Percentiles rank a stretch among this genome's conserved stretches.
Evolutionary conservation across 92 coral and sea anemone genomes (phyloP).

Genomic region (Nematostella vectensis): DNA sequence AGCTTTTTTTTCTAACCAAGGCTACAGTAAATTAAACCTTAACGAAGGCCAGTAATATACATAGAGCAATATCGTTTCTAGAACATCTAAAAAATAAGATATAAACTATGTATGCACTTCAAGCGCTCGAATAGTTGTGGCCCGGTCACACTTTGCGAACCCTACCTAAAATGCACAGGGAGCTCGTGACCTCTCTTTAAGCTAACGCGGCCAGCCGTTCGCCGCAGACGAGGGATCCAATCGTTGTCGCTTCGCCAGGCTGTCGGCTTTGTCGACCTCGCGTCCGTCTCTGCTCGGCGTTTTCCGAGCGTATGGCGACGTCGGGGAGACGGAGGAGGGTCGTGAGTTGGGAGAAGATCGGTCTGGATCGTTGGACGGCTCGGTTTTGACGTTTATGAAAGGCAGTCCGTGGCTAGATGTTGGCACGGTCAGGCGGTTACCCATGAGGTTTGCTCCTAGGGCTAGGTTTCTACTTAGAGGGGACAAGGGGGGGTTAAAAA

Average conservation of each 20-base stretch:
- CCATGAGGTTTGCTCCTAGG: slow-evolving; percentile 48
- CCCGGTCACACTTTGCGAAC: no score
- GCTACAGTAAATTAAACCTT: no score
- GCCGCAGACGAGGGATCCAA: slow-evolving; percentile 61
- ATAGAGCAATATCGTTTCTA: no score
- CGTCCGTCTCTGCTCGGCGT: slow-evolving; percentile 71
- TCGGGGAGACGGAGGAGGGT: slow-evolving; percentile 77
- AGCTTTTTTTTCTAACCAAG: no score
- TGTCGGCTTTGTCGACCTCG: slow-evolving; percentile 55
- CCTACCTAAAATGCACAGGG: no score
- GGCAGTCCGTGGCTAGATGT: slow-evolving; percentile 53
- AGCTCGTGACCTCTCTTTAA: background rate
- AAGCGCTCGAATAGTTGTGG: no score
- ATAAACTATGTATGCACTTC: no score
- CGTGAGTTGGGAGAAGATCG: slow-evolving; percentile 84
- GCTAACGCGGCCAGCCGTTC: slow-evolving; percentile 90
- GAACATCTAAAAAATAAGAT: no score
- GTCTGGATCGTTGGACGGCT: slow-evolving; percentile 80
- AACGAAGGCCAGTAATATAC: no score
- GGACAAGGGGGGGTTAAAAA: no score
- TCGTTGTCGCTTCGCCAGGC: slow-evolving; percentile 65
- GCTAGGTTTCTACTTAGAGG: slow-evolving; percentile 24
- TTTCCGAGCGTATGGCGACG: slow-evolving; percentile 63
- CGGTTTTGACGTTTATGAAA: slow-evolving; percentile 77
- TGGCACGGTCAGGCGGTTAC: slow-evolving; percentile 72